Base-by-base conservation (phyloP, 2,113 vertebrate species). In the cat (Felis catus) region DNA sequence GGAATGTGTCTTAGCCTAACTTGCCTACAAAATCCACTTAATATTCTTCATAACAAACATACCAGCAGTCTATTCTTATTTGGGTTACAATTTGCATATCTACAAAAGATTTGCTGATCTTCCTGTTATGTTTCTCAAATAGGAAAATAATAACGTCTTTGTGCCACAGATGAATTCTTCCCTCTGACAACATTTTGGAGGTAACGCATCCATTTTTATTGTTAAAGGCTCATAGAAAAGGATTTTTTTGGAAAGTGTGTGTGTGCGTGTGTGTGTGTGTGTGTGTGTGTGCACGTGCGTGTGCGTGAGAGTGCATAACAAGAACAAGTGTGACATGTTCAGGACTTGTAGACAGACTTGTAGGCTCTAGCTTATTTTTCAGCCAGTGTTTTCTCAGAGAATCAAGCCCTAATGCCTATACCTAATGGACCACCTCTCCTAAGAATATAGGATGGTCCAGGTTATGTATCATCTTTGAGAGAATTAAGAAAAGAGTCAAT, bases 91-190 rank as follows among this genome's bases (percentile, higher is more conserved):
- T 98, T 88, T 98, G 41, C 84, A 65, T 88, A 96, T 65, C 39
- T 84, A 94, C 63, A 97, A 95, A 97, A 96, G 86, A 97, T 92
- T 84, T 97, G 71, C 84, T 92, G 33, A 90, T 87, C 51, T 87
- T 90, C 73, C 80, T 97, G 15, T 33, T 87, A 79, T 13, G 53
- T 79, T 96, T 97, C 87, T 76, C 66, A 90, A 95, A 78, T 73
- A 66, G 33, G 70, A 82, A 89, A 95, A 92, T 94, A 48, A 74
- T 70, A 96, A 76, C 55, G 23, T 29, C 29, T 90, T 96, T 78
- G 31, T 78, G 87, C 86, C 25, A 53, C 65, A 90, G 95, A 94
- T 96, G 39, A 89, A 39, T 39, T 71, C 96, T 96, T 83, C 23
- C 58, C 29, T 96, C 41, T 85, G 78, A 70, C n/a, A 81, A 87